Evolutionary conservation across 1,140 invertebrate genomes (phyloP).

Genomic region (Hypothenemus hampei): DNA sequence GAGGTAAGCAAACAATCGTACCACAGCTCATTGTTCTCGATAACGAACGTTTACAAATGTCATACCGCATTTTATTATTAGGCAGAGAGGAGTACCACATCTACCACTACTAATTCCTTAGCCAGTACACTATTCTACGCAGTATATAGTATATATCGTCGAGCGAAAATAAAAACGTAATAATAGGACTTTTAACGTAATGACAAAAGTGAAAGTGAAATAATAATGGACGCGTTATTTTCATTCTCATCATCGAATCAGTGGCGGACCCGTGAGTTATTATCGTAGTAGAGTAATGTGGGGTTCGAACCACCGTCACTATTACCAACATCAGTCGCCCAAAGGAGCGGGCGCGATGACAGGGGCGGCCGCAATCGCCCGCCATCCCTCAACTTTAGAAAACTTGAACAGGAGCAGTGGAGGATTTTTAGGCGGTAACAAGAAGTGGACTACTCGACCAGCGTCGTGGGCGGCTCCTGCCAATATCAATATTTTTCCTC

Average conservation of each 20-base stretch:
- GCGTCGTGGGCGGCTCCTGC: slow-evolving; percentile 37
- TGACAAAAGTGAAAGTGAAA: slow-evolving; percentile 19
- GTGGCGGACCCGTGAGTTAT: slow-evolving; percentile 4
- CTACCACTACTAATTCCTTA: no score
- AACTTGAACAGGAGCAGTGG: slow-evolving; percentile 20
- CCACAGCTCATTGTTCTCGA: slow-evolving; percentile 8
- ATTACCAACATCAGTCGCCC: no score
- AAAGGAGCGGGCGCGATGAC: no score
- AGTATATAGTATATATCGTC: no score
- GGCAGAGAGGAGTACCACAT: no score
- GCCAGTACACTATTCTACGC: no score
- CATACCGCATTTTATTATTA: no score
- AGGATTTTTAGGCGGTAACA: slow-evolving; percentile 36
- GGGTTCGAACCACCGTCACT: slow-evolving; percentile 12
- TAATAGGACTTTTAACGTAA: no score
- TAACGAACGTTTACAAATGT: no score
- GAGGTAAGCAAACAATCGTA: slow-evolving; percentile 6
- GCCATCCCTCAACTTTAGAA: slow-evolving; percentile 30
- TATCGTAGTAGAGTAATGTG: slow-evolving; percentile 16
- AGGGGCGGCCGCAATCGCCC: slow-evolving; percentile 10
- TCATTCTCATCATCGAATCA: slow-evolving; percentile 1
- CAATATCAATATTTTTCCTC: slow-evolving; percentile 31
- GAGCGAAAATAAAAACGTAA: no score
- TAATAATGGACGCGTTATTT: slow-evolving; percentile 6
- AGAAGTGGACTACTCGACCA: slow-evolving; percentile 35